A percentile compares a stretch with the other conserved stretches of the same genome.
Conservation (phyloP, 2,888 invertebrate genomes). For the Leucania comma region DNA sequence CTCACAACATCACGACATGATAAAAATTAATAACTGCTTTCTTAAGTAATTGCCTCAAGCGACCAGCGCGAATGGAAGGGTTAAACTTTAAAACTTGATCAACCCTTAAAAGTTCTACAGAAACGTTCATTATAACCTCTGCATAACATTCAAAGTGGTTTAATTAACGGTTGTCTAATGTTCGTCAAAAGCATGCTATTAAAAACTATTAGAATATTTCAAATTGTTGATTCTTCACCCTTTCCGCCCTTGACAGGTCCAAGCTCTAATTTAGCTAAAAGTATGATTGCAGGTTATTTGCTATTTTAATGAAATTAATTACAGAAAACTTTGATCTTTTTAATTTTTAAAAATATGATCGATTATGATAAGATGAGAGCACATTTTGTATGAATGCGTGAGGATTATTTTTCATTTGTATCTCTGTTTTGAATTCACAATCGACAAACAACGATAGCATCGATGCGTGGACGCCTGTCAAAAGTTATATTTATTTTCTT, state of each 20-base stretch:
- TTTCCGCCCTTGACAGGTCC: constrained; percentile 75
- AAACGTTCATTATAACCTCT: constrained; percentile 64
- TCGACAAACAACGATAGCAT: constrained; percentile 88
- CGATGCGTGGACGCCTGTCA: constrained; percentile 87
- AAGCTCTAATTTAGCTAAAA: constrained; percentile 86
- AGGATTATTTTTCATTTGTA: constrained; percentile 74
- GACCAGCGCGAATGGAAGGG: constrained; percentile 50
- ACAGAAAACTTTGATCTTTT: constrained; percentile 53
- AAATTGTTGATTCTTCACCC: constrained; percentile 77
- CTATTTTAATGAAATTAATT: constrained; percentile 75
- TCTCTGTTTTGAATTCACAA: constrained; percentile 80
- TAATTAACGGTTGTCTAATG: constrained; percentile 87
- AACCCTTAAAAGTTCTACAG: constrained; percentile 58
- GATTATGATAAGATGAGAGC: constrained; percentile 39
- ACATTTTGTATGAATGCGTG: constrained; percentile 46
- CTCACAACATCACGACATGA: constrained; percentile 57
- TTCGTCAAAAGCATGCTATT: constrained; percentile 85
- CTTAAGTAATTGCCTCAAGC: constrained; percentile 55
- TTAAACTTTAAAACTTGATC: constrained; percentile 35
- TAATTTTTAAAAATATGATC: constrained; percentile 42
- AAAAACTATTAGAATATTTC: constrained; percentile 88
- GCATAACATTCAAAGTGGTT: constrained; percentile 71
- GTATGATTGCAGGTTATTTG: constrained; percentile 82
- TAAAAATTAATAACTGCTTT: constrained; percentile 58
- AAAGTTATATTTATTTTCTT: constrained; percentile 91